These are phyloP conservation scores for Scophthalmus maximus DNA, from an alignment of 2,113 vertebrate genomes.

Conservation along the genomic window DNA sequence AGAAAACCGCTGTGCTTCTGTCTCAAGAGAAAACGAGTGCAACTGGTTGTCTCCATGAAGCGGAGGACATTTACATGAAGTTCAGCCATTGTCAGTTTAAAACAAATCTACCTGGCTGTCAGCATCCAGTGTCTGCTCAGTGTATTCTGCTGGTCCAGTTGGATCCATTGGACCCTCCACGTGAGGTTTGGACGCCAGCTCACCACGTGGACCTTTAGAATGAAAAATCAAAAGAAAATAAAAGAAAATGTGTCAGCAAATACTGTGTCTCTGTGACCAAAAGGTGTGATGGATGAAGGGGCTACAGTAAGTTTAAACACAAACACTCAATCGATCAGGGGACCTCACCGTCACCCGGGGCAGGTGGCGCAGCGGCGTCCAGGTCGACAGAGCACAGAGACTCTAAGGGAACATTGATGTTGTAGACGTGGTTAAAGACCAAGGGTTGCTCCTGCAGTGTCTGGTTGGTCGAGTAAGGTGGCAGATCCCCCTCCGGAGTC, in stretches of 20 bases:
- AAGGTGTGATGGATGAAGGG: too few species aligned
- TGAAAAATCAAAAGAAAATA: too few species aligned
- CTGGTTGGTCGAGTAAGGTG: constrained; percentile 78
- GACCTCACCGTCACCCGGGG: constrained; percentile 59
- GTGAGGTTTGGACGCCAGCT: constrained; percentile 64
- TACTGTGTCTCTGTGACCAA: too few species aligned
- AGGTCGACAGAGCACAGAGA: constrained; percentile 90
- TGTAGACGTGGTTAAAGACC: constrained; percentile 97
- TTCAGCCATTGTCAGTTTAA: neutral
- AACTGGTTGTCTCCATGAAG: neutral
- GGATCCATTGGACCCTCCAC: constrained; percentile 79
- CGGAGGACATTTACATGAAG: neutral
- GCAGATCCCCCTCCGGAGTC: constrained; percentile 60
- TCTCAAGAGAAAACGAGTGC: neutral
- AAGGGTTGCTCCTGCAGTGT: constrained; percentile 87
- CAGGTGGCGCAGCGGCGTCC: constrained; percentile 76
- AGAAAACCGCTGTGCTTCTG: neutral
- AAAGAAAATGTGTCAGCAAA: constrained; percentile 14
- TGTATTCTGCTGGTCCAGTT: constrained; percentile 84
- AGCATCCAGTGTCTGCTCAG: constrained; percentile 89
- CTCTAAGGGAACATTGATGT: constrained; percentile 93
- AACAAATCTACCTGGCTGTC: constrained; percentile 84
- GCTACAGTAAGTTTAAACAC: neutral
- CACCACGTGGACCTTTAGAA: constrained; percentile 57
- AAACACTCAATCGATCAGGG: constrained; percentile 23